Base-by-base conservation (phyloP, 2,797 vertebrate species). In the Hemitrygon akajei region DNA sequence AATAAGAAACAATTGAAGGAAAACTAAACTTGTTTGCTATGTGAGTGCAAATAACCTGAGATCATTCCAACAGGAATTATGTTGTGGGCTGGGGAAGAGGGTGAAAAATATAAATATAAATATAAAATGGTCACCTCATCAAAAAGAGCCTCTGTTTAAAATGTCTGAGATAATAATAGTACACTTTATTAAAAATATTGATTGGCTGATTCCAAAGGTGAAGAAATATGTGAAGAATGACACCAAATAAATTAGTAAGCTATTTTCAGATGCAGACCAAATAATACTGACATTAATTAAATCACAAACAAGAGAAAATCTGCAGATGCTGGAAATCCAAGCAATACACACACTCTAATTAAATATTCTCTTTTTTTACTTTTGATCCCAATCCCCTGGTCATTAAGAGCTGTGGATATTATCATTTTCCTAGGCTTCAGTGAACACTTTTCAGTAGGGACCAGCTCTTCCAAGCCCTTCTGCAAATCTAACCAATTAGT, bases 241-340 rank as follows among this genome's bases (percentile, higher is more conserved):
- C 63, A 16, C 60, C 30, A 63, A 89, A 18, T 69, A 18, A 89
- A 25, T 34, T 89, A 89, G 66, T 37, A 89, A 89, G 2, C 86
- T 69, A 69, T 63, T 89, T 69, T 89, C n/a, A 69, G 82, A 86
- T 60, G 56, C 82, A n/a, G n/a, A 66, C 7, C 60, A 86, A 86
- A 86, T 27, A 86, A 86, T 47, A 47, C 47, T 47, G 47, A 47
- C 47, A 47, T 47, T 47, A 47, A 47, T 47, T 47, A 47, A 47
- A 47, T 47, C 47, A 47, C 47, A 47, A 47, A 47, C 47, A 47
- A 47, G 47, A 47, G 47, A 47, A 47, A 47, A 47, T 47, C 47
- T 47, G 47, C 47, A 47, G 47, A 47, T 47, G 47, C 47, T 1
- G 47, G 47, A 47, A 47, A 47, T 47, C 47, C 47, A 47, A 47